Evolutionary conservation across 2,113 vertebrate species (phyloP).

Genomic region (Seriola aureovittata): DNA sequence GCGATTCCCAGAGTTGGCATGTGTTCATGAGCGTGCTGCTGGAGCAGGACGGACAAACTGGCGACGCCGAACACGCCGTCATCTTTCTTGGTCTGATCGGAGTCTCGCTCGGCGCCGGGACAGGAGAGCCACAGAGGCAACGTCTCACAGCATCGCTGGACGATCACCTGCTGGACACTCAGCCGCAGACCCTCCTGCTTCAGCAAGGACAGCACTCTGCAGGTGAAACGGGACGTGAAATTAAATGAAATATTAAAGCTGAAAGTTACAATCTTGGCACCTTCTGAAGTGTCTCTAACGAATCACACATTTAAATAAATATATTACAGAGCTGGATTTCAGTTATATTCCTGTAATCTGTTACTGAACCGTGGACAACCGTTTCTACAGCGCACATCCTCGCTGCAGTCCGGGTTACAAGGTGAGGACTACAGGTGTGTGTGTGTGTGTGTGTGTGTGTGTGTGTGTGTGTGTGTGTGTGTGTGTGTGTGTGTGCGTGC

Average conservation of each 20-base stretch:
- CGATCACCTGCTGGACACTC: constrained; percentile 92
- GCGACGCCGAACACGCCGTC: constrained; percentile 74
- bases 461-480: background rate
- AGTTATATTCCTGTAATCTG: too few species aligned
- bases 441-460: background rate
- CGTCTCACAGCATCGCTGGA: constrained; percentile 91
- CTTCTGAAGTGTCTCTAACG: background rate
- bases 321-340: too few species aligned
- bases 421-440: too few species aligned
- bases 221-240: background rate
- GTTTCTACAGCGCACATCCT: too few species aligned
- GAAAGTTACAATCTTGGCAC: too few species aligned
- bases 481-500: background rate
- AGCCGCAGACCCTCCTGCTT: constrained; percentile 88
- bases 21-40: constrained; percentile 79
- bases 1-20: constrained; percentile 76
- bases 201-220: constrained; percentile 89
- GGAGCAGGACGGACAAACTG: constrained; percentile 82
- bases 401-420: background rate
- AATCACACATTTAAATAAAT: too few species aligned
- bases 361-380: too few species aligned
- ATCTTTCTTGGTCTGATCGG: background rate
- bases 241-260: too few species aligned
- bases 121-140: constrained; percentile 84
- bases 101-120: constrained; percentile 48